Conservation (phyloP, 2,888 invertebrate genomes). For the Byasa hedistus region DNA sequence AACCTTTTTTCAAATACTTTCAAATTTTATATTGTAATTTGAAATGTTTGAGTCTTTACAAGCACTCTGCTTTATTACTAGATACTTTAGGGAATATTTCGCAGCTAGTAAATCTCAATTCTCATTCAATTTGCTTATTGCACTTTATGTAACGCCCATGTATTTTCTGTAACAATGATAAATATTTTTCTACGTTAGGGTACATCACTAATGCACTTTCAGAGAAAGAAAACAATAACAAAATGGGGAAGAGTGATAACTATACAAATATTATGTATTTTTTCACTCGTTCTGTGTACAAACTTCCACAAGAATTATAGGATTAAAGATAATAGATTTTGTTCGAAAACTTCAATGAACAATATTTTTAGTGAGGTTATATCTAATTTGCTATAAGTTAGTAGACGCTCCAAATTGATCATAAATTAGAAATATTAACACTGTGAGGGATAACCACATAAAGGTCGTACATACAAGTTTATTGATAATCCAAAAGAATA, state of each 20-base stretch:
- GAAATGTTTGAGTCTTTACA: neutral
- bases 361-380: too few species aligned
- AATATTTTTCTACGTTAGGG: conserved; percentile 51
- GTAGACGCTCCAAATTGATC: too few species aligned
- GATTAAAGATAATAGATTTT: neutral
- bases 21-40: neutral
- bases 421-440: too few species aligned
- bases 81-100: conserved; percentile 16
- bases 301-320: conserved; percentile 26
- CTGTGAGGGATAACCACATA: too few species aligned
- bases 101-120: conserved; percentile 60
- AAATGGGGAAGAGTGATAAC: conserved; percentile 44
- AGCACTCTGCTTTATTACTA: neutral
- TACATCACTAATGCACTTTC: conserved; percentile 66
- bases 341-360: too few species aligned
- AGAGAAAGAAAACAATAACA: conserved; percentile 45
- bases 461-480: too few species aligned
- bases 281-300: conserved; percentile 40
- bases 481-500: too few species aligned
- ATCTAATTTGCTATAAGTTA: too few species aligned
- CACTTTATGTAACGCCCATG: conserved; percentile 55
- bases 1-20: too few species aligned
- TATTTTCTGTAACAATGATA: conserved; percentile 55
- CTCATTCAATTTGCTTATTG: conserved; percentile 55
- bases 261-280: conserved; percentile 50